phyloP scores from a whole-genome alignment of 2,113 vertebrate genomes.

The Plecotus auritus region DNA sequence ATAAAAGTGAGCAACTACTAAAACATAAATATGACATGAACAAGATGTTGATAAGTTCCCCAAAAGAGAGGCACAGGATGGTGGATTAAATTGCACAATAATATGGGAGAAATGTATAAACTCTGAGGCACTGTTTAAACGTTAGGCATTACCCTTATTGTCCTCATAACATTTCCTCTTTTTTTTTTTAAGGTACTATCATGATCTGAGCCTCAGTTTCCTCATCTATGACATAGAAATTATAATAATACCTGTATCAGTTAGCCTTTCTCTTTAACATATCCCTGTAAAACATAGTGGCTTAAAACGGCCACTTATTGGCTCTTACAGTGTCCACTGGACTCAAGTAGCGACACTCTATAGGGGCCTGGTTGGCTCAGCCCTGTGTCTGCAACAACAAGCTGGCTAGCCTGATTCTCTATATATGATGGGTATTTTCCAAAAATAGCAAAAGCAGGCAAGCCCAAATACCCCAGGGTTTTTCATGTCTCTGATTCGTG shows the following conservation, averaged over 20 bases:
- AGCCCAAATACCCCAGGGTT: neutral
- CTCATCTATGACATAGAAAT: slow-evolving; percentile 20
- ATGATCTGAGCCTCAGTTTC: slow-evolving; percentile 23
- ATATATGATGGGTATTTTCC: neutral
- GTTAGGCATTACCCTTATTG: neutral
- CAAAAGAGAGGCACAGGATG: neutral
- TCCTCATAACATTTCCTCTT: neutral
- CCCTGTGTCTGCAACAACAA: neutral
- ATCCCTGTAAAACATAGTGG: neutral
- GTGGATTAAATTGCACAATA: neutral
- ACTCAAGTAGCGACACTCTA: neutral
- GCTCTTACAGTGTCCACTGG: neutral
- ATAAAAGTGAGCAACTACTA: neutral
- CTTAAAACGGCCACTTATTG: neutral
- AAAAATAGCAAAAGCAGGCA: neutral
- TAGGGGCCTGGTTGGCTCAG: neutral
- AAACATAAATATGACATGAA: neutral
- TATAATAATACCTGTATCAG: neutral
- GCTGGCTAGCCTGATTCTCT: neutral
- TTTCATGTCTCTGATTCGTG: neutral
- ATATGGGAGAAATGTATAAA: neutral
- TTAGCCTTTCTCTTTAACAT: neutral
- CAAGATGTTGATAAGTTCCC: neutral
- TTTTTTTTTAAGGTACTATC: neutral
- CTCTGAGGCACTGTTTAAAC: neutral